A percentile compares a stretch with the other conserved stretches of the same genome.
These are phyloP conservation scores for Chaetura pelagica DNA, from an alignment of 2,113 vertebrate species.

Conservation along the genomic window DNA sequence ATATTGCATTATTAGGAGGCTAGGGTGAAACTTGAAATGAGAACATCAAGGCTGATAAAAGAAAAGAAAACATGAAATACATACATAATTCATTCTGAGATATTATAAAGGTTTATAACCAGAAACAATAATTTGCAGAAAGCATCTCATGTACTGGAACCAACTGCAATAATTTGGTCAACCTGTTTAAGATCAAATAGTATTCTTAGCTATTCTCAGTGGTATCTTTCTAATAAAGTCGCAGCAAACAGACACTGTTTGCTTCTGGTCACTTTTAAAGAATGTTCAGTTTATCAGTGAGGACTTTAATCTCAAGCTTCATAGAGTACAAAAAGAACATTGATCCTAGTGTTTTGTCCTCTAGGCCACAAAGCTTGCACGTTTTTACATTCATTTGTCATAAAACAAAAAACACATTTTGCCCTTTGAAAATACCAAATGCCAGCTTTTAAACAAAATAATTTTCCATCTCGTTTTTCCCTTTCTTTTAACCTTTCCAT, in stretches of 20 bases:
- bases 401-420: constrained; percentile 74
- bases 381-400: constrained; percentile 77
- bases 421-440: constrained; percentile 74
- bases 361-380: constrained; percentile 77
- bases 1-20: constrained; percentile 93
- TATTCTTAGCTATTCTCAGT: constrained; percentile 84
- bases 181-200: constrained; percentile 88
- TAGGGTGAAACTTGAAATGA: constrained; percentile 89
- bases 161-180: constrained; percentile 83
- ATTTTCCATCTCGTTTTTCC: constrained; percentile 43
- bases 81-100: constrained; percentile 87
- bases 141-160: constrained; percentile 76
- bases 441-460: constrained; percentile 71
- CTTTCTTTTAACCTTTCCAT: constrained; percentile 62
- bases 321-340: constrained; percentile 85
- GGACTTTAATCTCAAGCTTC: constrained; percentile 86
- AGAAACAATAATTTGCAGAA: constrained; percentile 85
- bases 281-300: constrained; percentile 85
- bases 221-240: constrained; percentile 87
- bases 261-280: constrained; percentile 87
- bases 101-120: constrained; percentile 85
- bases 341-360: constrained; percentile 79
- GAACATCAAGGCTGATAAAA: constrained; percentile 91
- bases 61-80: constrained; percentile 88
- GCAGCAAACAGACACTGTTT: constrained; percentile 86